Conservation (phyloP, 2,888 invertebrate species). For the Smittia aterrima region DNA sequence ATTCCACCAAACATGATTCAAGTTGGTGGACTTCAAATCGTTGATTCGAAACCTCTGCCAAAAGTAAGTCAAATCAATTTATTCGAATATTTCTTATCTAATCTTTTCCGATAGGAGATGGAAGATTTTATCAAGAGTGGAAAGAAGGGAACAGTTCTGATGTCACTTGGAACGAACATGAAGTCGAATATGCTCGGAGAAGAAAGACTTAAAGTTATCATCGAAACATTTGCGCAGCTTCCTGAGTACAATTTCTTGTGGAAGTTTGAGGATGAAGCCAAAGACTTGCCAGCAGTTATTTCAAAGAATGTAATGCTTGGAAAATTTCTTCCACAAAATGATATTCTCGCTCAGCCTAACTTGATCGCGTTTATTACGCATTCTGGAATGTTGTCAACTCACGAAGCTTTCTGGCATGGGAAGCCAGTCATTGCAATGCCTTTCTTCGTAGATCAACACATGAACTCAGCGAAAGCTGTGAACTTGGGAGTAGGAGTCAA, state of each 20-base stretch:
- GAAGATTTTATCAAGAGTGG: slow-evolving; percentile 43
- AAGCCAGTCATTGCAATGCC: slow-evolving; percentile 29
- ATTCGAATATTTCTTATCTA: too few species aligned
- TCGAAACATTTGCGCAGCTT: slow-evolving; percentile 33
- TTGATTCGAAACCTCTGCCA: slow-evolving; percentile 23
- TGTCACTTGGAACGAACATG: slow-evolving; percentile 42
- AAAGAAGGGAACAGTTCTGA: slow-evolving; percentile 40
- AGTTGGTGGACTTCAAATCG: slow-evolving; percentile 43
- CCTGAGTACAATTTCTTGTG: slow-evolving; percentile 41
- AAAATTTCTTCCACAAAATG: slow-evolving; percentile 57
- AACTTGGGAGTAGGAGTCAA: not conserved
- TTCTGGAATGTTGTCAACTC: slow-evolving; percentile 43
- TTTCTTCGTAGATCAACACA: slow-evolving; percentile 42
- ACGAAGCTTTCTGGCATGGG: slow-evolving; percentile 40
- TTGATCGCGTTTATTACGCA: slow-evolving; percentile 40
- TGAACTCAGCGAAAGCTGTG: not conserved
- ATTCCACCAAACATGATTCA: slow-evolving; percentile 42
- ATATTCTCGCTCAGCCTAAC: slow-evolving; percentile 47
- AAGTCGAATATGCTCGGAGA: slow-evolving; percentile 19
- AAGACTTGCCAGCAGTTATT: slow-evolving; percentile 44
- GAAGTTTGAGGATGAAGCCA: slow-evolving; percentile 43
- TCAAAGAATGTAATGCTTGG: slow-evolving; percentile 56
- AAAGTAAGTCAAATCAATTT: not conserved
- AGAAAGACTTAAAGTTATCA: slow-evolving; percentile 36
- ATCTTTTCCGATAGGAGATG: slow-evolving; percentile 44